Base-by-base conservation (phyloP, 2,888 invertebrate species). In the Caenorhabditis doughertyi region DNA sequence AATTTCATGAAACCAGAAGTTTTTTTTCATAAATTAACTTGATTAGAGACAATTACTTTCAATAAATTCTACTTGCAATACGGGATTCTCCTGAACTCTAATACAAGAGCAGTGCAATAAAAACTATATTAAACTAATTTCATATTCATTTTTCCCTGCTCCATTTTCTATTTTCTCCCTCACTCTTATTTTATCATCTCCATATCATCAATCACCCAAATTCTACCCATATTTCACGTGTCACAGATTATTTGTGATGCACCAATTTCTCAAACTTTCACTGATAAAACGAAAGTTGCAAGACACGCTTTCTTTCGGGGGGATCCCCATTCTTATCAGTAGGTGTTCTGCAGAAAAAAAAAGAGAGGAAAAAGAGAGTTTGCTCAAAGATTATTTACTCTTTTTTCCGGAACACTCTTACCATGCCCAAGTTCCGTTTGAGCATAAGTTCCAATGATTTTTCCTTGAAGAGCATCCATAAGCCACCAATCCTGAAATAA, bases 351-450 rank as follows among this genome's bases (percentile, higher is more conserved):
- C 74, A 74, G 39, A 27, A 18, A n/a, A 8, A 21, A 65, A 25
- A 56, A 70, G 42, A 55, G n/a, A 29, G 11, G 25, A 42, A 60
- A n/a, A 47, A 27, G 47, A 55, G 65, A 74, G 65, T 67, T 39
- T 49, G 65, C 18, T 25, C 56, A 9, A 21, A n/a, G 39, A 58
- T 32, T 47, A 35, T 23, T 44, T 4, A 23, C 3, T 21, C 3
- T 23, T 18, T 29, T 47, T 55, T 27, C 70, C 47, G 71, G 60
- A 71, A 51, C 32, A 58, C 67, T 76, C 42, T 42, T 42, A 86
- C 89, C 89, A 64, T 98, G 97, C 0, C 97, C 97, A 79, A 98
- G 93, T 93, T 97, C 97, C 0, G 97, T 97, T 95, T 97, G 97
- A 53, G 97, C 97, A 92, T 97, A 97, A 21, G 97, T 96, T 70